These are phyloP conservation scores for Mesorhabditis spiculigera DNA, from an alignment of 2,888 invertebrate species.

Conservation along the genomic window DNA sequence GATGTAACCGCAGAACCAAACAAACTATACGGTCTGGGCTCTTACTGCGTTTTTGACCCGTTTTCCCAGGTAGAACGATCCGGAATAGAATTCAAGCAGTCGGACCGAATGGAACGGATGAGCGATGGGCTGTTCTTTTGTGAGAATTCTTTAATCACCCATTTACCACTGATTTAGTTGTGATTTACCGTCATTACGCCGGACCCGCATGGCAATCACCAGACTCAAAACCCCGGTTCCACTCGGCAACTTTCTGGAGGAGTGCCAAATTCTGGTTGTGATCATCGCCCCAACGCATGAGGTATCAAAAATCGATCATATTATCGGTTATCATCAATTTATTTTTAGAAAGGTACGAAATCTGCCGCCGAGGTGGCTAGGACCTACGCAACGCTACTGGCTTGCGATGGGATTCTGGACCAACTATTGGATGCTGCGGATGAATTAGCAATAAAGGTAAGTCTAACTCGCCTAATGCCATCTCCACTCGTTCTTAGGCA, in stretches of 20 bases:
- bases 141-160: neutral
- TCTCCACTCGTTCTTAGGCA: too few species aligned
- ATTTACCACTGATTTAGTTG: neutral
- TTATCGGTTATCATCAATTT: neutral
- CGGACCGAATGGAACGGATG: neutral
- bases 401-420: constrained; percentile 59
- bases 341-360: constrained; percentile 62
- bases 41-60: neutral
- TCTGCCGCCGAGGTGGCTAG: constrained; percentile 61
- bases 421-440: constrained; percentile 53
- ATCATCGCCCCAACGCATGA: neutral
- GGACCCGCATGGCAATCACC: neutral
- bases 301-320: neutral
- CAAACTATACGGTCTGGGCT: neutral
- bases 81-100: constrained; percentile 1
- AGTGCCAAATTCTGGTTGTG: neutral
- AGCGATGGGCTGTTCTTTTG: neutral
- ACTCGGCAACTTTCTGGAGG: neutral
- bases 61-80: neutral
- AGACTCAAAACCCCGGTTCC: neutral
- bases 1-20: neutral
- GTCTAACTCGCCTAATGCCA: too few species aligned
- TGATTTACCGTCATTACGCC: neutral
- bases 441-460: constrained; percentile 17
- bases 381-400: constrained; percentile 62